A percentile compares a stretch with the other conserved stretches of the same genome.
These are phyloP conservation scores for Acanthochromis polyacanthus DNA, from an alignment of 2,113 vertebrate species.

Conservation along the genomic window DNA sequence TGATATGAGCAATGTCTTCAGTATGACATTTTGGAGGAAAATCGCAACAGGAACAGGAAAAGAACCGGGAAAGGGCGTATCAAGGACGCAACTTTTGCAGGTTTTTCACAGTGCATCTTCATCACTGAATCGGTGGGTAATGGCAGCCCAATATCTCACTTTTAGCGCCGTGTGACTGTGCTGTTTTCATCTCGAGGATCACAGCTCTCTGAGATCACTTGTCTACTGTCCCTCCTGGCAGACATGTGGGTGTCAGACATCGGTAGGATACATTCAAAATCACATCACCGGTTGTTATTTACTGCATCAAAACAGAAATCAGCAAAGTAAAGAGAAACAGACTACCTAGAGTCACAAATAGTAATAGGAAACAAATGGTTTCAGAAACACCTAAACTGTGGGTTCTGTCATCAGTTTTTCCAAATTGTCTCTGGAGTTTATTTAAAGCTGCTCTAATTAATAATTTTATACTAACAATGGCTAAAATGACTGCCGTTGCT, in stretches of 20 bases:
- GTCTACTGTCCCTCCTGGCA: conserved; percentile 47
- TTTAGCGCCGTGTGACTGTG: conserved; percentile 6
- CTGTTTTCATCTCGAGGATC: conserved; percentile 29
- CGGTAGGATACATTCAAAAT: conserved; percentile 48
- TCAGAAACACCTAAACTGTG: background rate
- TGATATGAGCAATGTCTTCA: conserved; percentile 5
- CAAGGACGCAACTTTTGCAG: conserved; percentile 29
- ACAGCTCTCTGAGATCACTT: conserved; percentile 35
- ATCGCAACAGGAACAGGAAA: background rate
- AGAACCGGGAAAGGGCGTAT: background rate
- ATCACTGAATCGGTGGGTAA: conserved; percentile 35
- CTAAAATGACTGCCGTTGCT: background rate
- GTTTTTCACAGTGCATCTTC: background rate
- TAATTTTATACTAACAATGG: background rate
- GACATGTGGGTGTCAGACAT: conserved; percentile 50
- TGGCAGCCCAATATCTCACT: conserved; percentile 36
- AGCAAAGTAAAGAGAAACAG: background rate
- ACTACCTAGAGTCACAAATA: background rate
- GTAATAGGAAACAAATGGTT: background rate
- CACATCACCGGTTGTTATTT: conserved; percentile 32
- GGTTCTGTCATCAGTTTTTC: background rate
- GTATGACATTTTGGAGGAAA: conserved; percentile 8
- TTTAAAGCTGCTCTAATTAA: no score
- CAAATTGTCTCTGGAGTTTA: background rate
- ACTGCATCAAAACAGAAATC: conserved; percentile 29